These are phyloP conservation scores for Loriculus beryllinus DNA, from an alignment of 2,797 vertebrate species.

Conservation along the genomic window DNA sequence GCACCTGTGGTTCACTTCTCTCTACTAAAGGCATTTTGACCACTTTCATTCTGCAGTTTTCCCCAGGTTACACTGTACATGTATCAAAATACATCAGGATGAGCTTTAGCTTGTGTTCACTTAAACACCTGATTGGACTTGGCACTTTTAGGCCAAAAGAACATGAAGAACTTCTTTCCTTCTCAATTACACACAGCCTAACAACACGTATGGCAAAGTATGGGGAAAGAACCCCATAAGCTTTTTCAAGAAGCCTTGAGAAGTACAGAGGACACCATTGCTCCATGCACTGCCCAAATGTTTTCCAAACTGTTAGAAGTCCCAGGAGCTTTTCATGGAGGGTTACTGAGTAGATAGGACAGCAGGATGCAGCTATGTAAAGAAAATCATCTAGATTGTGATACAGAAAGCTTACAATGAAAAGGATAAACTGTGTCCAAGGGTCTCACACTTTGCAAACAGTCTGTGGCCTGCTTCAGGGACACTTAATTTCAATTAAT, in stretches of 20 bases:
- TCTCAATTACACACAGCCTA: not conserved
- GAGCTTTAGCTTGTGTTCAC: not conserved
- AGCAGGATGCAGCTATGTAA: not conserved
- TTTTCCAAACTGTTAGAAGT: not conserved
- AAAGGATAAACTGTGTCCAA: not conserved
- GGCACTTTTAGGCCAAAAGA: not conserved
- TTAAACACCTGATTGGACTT: not conserved
- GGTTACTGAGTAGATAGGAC: not conserved
- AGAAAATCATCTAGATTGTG: not conserved
- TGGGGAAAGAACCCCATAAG: not conserved
- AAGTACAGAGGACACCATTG: not conserved
- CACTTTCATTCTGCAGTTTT: not conserved
- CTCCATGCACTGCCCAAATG: not conserved
- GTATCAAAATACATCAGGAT: not conserved
- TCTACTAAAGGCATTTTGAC: not conserved
- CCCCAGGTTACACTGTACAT: fast-evolving
- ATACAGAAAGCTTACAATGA: not conserved
- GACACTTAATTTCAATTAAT: not conserved
- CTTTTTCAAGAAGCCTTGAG: not conserved
- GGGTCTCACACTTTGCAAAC: not conserved
- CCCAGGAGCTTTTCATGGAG: not conserved
- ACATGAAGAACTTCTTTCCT: not conserved
- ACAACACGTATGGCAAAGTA: not conserved
- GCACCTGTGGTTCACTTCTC: not conserved
- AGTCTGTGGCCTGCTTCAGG: not conserved